These are phyloP conservation scores for Eutolmus rufibarbis DNA, from an alignment of 2,888 invertebrate species.

Conservation along the genomic window DNA sequence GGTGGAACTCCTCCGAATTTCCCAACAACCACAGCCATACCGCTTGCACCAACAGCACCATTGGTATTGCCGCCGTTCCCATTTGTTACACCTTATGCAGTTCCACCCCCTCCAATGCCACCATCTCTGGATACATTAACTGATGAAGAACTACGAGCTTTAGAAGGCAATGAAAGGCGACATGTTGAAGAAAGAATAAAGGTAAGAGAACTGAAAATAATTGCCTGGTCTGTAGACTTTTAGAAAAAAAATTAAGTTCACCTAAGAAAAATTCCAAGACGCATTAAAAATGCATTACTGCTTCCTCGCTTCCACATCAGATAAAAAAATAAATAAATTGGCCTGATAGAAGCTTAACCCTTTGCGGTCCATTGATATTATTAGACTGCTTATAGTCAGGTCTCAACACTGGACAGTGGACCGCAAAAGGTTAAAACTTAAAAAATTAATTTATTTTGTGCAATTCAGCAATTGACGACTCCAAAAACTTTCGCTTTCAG, in stretches of 20 bases:
- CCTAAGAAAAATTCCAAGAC: background rate
- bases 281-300: too few species aligned
- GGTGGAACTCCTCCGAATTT: constrained; percentile 40
- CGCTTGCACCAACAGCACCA: constrained; percentile 59
- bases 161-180: constrained; percentile 89
- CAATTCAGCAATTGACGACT: too few species aligned
- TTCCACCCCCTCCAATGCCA: constrained; percentile 80
- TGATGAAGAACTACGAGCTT: constrained; percentile 81
- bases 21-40: constrained; percentile 48
- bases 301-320: too few species aligned
- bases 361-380: too few species aligned
- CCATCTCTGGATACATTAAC: constrained; percentile 76
- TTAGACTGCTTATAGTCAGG: too few species aligned
- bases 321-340: too few species aligned
- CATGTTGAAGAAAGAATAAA: constrained; percentile 91
- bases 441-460: too few species aligned
- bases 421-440: too few species aligned
- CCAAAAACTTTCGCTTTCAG: too few species aligned
- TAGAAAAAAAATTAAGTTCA: background rate
- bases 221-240: background rate
- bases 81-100: constrained; percentile 63
- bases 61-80: constrained; percentile 68
- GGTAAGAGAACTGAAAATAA: constrained; percentile 55
- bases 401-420: too few species aligned
- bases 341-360: too few species aligned